A percentile compares a stretch with the other conserved stretches of the same genome.
Conservation (phyloP, 2,113 vertebrate genomes). For the Myotis brandtii region DNA sequence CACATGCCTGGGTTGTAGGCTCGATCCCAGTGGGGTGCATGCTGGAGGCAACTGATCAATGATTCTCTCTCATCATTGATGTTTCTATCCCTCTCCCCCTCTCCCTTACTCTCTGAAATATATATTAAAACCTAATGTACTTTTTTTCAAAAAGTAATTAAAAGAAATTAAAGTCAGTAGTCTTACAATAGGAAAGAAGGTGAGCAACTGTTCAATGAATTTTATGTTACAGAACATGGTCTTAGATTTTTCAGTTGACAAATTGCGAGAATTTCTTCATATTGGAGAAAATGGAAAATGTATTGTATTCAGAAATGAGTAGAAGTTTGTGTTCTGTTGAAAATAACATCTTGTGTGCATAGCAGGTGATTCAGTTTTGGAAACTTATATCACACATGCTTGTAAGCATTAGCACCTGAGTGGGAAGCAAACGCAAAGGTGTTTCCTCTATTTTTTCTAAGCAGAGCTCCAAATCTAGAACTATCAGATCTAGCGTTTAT, state of each 20-base stretch:
- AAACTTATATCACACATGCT: background rate
- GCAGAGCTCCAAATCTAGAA: background rate
- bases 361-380: background rate
- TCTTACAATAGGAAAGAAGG: background rate
- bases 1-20: too few relatives aligned
- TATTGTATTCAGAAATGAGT: background rate
- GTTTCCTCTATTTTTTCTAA: background rate
- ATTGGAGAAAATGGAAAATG: background rate
- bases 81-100: too few relatives aligned
- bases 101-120: too few relatives aligned
- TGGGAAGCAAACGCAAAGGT: background rate
- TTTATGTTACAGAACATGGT: slow-evolving; percentile 1
- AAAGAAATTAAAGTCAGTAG: background rate
- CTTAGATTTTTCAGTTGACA: background rate
- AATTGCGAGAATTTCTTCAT: background rate
- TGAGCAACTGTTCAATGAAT: background rate
- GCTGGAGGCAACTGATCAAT: too few relatives aligned
- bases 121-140: background rate
- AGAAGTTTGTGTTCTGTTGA: background rate
- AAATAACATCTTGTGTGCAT: background rate
- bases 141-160: background rate
- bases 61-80: too few relatives aligned
- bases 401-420: background rate
- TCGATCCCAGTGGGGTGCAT: too few relatives aligned
- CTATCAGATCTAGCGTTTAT: background rate